Percentiles rank a stretch among this genome's conserved stretches.
phyloP scores from a whole-genome alignment of 2,797 vertebrate genomes.

The Poecile montanus region DNA sequence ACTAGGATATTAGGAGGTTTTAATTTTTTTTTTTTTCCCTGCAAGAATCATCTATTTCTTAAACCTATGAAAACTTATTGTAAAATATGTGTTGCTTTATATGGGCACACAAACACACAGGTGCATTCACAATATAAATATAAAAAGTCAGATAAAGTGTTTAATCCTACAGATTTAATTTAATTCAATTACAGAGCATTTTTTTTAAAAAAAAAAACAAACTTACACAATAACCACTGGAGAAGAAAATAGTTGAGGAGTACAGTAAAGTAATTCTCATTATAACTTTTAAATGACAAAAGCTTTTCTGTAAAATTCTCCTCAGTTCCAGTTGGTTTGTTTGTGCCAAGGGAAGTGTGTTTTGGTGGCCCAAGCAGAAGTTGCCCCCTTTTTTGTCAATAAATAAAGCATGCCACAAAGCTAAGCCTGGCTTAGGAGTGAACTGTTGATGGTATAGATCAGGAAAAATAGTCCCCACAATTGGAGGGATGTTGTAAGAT shows the following conservation, averaged over 20 bases:
- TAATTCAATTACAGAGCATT: background rate
- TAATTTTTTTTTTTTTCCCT: background rate
- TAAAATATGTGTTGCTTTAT: background rate
- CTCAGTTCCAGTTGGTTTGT: background rate
- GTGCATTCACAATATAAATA: background rate
- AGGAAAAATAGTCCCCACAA: slow-evolving; percentile 5
- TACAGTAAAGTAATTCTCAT: background rate
- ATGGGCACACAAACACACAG: background rate
- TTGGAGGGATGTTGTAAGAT: slow-evolving; percentile 13
- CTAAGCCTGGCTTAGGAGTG: background rate
- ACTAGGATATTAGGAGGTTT: background rate
- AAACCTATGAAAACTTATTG: background rate
- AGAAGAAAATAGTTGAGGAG: background rate
- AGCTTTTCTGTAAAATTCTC: background rate
- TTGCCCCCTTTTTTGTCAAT: background rate
- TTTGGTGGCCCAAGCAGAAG: background rate
- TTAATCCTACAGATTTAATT: background rate
- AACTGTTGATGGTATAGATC: background rate
- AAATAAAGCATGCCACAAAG: background rate
- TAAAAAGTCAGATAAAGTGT: background rate
- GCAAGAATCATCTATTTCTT: background rate
- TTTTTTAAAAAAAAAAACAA: background rate
- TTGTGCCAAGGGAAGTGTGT: background rate
- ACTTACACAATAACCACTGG: background rate
- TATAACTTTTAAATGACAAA: background rate